These are phyloP conservation scores for Leptopilina boulardi DNA, from an alignment of 1,140 invertebrate species.

Conservation along the genomic window DNA sequence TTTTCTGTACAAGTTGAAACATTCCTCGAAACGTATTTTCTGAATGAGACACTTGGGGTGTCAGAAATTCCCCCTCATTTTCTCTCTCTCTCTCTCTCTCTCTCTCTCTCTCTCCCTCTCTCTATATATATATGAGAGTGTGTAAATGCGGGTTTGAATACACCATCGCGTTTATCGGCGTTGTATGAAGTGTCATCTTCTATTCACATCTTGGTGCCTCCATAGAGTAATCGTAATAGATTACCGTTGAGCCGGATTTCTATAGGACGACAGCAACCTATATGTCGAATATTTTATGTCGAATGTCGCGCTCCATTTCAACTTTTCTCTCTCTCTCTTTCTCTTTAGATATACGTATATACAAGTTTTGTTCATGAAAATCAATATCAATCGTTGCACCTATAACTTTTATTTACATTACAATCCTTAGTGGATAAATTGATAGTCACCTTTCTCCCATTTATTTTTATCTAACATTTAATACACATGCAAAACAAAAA, in stretches of 20 bases:
- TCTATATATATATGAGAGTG: background rate
- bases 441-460: background rate
- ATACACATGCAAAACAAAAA: background rate
- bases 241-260: slow-evolving; percentile 26
- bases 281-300: slow-evolving; percentile 27
- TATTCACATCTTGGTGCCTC: background rate
- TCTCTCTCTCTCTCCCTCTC: background rate
- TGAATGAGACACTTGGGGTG: slow-evolving; percentile 15
- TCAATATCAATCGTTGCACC: background rate
- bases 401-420: background rate
- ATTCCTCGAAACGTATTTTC: background rate
- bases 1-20: background rate
- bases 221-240: slow-evolving; percentile 22
- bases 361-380: background rate
- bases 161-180: slow-evolving; percentile 8
- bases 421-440: background rate
- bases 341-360: too few relatives aligned
- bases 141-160: slow-evolving; percentile 19
- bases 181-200: slow-evolving; percentile 26
- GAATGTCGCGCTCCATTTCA: background rate
- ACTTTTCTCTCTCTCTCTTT: background rate
- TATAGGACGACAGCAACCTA: slow-evolving; percentile 5
- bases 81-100: background rate
- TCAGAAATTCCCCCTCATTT: background rate
- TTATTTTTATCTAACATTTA: slow-evolving; percentile 2